phyloP scores from a whole-genome alignment of 2,113 vertebrate species.

The Thunnus maccoyii region DNA sequence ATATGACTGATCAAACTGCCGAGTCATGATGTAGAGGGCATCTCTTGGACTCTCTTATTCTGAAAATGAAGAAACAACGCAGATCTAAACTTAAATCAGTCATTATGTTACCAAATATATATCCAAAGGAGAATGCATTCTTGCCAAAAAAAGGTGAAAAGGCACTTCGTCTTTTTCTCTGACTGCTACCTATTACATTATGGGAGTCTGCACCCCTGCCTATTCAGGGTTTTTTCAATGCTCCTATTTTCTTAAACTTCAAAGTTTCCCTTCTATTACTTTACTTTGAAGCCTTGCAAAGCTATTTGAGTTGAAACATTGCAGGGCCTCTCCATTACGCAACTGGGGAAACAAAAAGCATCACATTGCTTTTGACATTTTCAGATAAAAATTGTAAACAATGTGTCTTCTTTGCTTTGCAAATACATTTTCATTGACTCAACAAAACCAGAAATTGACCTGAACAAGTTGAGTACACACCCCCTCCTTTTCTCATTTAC shows the following conservation, averaged over 20 bases:
- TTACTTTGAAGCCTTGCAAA: slow-evolving; percentile 28
- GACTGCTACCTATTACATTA: slow-evolving; percentile 2
- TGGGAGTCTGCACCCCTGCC: background rate
- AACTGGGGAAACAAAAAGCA: background rate
- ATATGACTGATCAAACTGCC: background rate
- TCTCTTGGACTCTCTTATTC: slow-evolving; percentile 3
- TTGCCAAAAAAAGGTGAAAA: slow-evolving; percentile 20
- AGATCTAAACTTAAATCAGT: slow-evolving; percentile 8
- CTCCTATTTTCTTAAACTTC: background rate
- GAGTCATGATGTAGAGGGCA: background rate
- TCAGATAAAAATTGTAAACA: background rate
- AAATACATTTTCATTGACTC: slow-evolving; percentile 21
- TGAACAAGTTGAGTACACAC: background rate
- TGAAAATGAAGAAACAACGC: slow-evolving; percentile 14
- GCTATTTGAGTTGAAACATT: slow-evolving; percentile 18
- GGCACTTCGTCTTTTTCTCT: background rate
- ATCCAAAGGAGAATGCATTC: slow-evolving; percentile 10
- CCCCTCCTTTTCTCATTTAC: background rate
- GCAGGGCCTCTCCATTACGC: background rate
- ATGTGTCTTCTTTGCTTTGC: background rate
- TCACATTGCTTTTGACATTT: background rate
- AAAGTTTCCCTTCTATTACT: slow-evolving; percentile 12
- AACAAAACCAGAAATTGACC: slow-evolving; percentile 15
- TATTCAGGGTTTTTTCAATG: background rate
- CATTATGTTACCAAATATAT: background rate